Base-by-base conservation (phyloP, 2,888 invertebrate species). In the Chaitophorus viminalis region DNA sequence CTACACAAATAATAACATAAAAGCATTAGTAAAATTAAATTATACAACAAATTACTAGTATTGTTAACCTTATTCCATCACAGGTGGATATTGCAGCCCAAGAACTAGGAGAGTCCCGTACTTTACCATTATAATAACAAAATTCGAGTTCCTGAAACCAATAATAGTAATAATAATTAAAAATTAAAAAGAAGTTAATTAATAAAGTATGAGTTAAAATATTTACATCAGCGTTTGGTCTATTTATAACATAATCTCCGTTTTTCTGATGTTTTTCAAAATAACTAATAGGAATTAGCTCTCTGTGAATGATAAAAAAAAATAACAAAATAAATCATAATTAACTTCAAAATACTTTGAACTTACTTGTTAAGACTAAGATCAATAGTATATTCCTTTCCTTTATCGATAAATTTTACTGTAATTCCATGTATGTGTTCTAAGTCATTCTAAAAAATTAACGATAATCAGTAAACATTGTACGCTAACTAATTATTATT, bases 21-120 rank as follows among this genome's bases (percentile, higher is more conserved):
- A 84, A 78, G 54, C n/a, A 54, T 76, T 52, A 33, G 33, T 52
- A 60, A 18, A 25, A 60, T 60, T 60, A 21, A 33, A 60, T 31
- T 29, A 11, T 76, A 29, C 52, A 9, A 14, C 33, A 1, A 33
- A 33, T 33, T 72, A 33, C 14, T 83, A 60, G 29, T 52, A 18
- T 65, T 36, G 89, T 90, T 90, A 90, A 92, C 92, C 92, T 92
- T 89, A 92, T 87, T 78, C 95, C 95, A 89, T 92, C 92, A 91
- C 97, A 97, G 8, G 97, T 97, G 82, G 97, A 97, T 82, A 97
- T 91, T 1, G 97, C 97, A 85, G 94, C 97, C 94, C 95, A 95
- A 6, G 97, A 97, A 88, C 93, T 92, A 2, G 93, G 92, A 90
- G 93, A 93, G 89, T 94, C 94, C 89, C 95, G 93, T 87, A 97